Evolutionary conservation across 2,113 vertebrate genomes (phyloP), one percentile per base, ranked within the genome.

Genomic region (Struthidea cinerea): DNA sequence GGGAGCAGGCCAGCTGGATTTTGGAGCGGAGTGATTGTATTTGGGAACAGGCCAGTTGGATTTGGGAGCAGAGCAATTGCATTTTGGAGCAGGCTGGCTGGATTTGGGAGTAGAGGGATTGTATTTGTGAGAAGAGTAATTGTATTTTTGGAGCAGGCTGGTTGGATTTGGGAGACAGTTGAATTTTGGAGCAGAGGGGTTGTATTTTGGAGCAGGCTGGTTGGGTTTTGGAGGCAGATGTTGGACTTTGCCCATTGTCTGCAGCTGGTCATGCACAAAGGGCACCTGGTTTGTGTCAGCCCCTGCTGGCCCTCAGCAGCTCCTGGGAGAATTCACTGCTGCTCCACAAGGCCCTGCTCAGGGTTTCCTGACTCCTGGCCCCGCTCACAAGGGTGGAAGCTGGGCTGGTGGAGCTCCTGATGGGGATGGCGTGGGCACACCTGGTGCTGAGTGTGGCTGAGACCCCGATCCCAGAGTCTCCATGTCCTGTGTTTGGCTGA

Each of bases 381-480:
- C 27, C 4, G 2, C 27, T 17, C 6, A 2, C 32, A 3, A 16
- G 35, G 47, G 28, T 46, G 30, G 33, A 12, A 49, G 53, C 28
- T 3, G 64, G 26, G 41, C 71, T 24, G 86, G 39, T 4, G 8
- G 21, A 16, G 42, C 46, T 30, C 52, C 16, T 0, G 1, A 39
- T 3, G 5, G 23, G 67, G 64, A 55, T 14, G 2, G 28, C 0
- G 0, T 0, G 14, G 49, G 84, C 50, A 44, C 50, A 8, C 8
- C n/a, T 9, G 1, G 52, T 3, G 17, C 56, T 4, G 26, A 1
- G 28, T 5, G 4, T 1, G 16, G 50, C 65, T 11, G 42, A 7
- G 47, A 44, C 33, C 60, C 30, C 4, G 2, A 4, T 4, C 27
- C 35, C 21, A 1, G 26, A 11, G 6, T 12, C 28, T 7, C 39